Evolutionary conservation across 2,797 vertebrate species (phyloP), one percentile per base, ranked within the genome.

Genomic region (Sitta carolinensis): DNA sequence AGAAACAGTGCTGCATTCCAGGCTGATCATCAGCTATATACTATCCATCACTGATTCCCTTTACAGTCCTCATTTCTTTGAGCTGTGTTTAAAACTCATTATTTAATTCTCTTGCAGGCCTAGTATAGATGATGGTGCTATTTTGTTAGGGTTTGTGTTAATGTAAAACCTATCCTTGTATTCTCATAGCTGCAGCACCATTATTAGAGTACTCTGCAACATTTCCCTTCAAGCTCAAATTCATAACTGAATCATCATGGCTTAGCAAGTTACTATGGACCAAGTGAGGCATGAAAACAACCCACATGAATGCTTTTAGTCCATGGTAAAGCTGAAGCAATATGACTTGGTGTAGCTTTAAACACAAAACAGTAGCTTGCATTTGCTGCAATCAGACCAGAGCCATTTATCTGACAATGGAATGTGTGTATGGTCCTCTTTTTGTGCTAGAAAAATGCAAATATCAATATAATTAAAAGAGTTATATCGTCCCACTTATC

Each of bases 231-330:
- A 87, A 95, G 82, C 72, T 80, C 52, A 87, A 85, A 91, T 34
- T 80, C 72, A 32, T 85, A 80, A 89, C 72, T 42, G 75, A 95
- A 91, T 95, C 77, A 80, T 57, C 72, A 70, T 30, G 76, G 87
- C 19, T 83, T 95, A 94, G 78, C 89, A 87, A 90, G 64, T 91
- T 86, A n/a, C 86, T 90, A 52, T 52, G 66, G 85, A 67, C 54
- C 73, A 77, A 91, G 82, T 61, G 61, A 95, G 52, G 83, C 80
- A 68, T 86, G 75, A 77, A 50, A 90, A 86, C 36, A 52, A 52
- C n/a, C 38, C 62, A 67, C 83, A 52, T 34, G 61, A 91, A 89
- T 90, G 83, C 61, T 86, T 94, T 77, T 77, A 90, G 52, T 40
- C 34, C 42, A 3, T 10, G 40, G 61, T 48, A 81, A 80, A 90